Conservation (phyloP, 2,888 invertebrate genomes). For the Choristoneura rosaceana region DNA sequence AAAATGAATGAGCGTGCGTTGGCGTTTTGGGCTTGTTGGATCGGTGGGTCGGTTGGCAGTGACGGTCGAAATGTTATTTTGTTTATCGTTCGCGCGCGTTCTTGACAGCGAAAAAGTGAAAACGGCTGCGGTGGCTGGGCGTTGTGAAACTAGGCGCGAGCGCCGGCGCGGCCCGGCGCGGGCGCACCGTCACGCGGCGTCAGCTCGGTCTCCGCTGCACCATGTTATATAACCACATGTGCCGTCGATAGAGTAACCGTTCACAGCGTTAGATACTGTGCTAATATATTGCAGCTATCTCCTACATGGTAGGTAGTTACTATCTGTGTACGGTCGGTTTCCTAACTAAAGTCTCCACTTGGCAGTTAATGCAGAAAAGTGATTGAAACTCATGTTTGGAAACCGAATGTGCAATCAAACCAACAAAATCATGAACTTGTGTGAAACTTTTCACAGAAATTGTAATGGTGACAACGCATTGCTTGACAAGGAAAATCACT, state of each 20-base stretch:
- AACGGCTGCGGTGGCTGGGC: conserved; percentile 78
- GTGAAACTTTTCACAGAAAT: too few relatives aligned
- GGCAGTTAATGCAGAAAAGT: too few relatives aligned
- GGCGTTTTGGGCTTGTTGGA: conserved; percentile 57
- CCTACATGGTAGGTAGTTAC: neutral
- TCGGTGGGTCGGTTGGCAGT: conserved; percentile 64
- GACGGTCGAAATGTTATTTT: conserved; percentile 84
- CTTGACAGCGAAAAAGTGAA: conserved; percentile 86
- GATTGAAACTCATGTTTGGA: too few relatives aligned
- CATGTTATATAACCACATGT: conserved; percentile 43
- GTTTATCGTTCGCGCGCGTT: conserved; percentile 83
- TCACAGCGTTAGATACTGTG: conserved; percentile 12
- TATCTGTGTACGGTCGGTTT: too few relatives aligned
- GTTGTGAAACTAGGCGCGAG: conserved; percentile 79
- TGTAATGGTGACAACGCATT: too few relatives aligned
- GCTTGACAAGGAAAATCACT: too few relatives aligned
- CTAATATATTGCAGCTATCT: neutral
- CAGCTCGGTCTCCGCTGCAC: conserved; percentile 48
- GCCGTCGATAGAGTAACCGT: conserved; percentile 12
- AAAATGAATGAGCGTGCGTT: conserved; percentile 53
- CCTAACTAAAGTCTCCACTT: too few relatives aligned
- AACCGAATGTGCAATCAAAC: too few relatives aligned
- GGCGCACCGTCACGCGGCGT: conserved; percentile 55
- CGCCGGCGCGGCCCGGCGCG: conserved; percentile 49
- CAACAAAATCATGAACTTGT: too few relatives aligned